Evolutionary conservation across 2,113 vertebrate species (phyloP), one percentile per base, ranked within the genome.

Genomic region (Aspidoscelis tigris): DNA sequence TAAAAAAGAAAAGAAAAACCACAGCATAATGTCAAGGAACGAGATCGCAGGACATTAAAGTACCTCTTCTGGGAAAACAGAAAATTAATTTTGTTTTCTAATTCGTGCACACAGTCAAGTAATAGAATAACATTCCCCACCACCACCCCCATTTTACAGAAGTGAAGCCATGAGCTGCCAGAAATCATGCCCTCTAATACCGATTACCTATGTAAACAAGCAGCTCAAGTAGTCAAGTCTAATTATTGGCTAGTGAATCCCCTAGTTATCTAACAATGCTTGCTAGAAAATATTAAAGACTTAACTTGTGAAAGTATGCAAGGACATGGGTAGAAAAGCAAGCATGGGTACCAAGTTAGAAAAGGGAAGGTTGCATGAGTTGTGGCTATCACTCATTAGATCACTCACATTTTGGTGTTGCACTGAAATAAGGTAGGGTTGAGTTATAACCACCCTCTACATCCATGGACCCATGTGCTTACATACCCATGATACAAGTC

Each of bases 261-360:
- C 50, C 44, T 44, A 33, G 65, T n/a, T 33, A n/a, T 53, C 69
- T 6, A 18, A 33, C 39, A 26, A 85, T 85, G 81, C 24, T 69
- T 61, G 66, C 76, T 22, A 11, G 33, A 66, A 82, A 86, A 5
- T 73, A 2, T 53, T 5, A 83, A 84, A 11, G 61, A 80, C 50
- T 5, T 21, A 61, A 33, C 65, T 70, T 50, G 61, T 20, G 14
- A 78, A 78, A 33, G 4, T 64, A 50, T 39, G 20, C 26, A 69
- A 9, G 50, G 33, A 9, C 2, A 70, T 8, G 18, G 44, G 33
- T 26, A 39, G 12, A 70, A 69, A 14, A 21, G 43, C 5, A 33
- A 5, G 24, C 21, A 69, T n/a, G 26, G n/a, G 26, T 5, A 53
- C 18, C 12, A 20, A 21, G 20, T 41, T 3, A 78, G 55, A 8